These are phyloP conservation scores for Xanthostigma xanthostigma DNA, from an alignment of 2,888 invertebrate species.

Conservation along the genomic window DNA sequence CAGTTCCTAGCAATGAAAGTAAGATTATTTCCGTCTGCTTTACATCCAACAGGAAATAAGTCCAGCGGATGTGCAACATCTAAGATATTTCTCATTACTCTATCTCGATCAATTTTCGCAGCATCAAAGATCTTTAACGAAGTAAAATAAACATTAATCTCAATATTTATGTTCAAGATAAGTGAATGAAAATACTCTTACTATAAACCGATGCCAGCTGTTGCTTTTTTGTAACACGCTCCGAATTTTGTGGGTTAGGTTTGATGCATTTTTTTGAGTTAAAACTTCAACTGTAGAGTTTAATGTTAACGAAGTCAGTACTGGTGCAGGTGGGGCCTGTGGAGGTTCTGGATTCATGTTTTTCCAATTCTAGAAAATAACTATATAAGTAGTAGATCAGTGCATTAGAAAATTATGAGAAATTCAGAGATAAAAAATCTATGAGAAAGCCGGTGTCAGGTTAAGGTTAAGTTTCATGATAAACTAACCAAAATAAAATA, in stretches of 20 bases:
- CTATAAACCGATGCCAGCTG: constrained; percentile 12
- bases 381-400: too few species aligned
- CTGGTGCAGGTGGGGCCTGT: too few species aligned
- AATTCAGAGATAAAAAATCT: too few species aligned
- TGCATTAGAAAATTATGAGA: too few species aligned
- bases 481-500: too few species aligned
- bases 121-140: constrained; percentile 21
- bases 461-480: too few species aligned
- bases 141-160: not conserved
- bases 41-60: constrained; percentile 33
- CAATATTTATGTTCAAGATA: not conserved
- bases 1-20: constrained; percentile 33
- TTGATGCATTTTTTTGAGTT: not conserved
- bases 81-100: constrained; percentile 28
- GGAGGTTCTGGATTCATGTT: too few species aligned
- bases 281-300: not conserved
- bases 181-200: constrained; percentile 2
- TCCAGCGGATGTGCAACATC: constrained; percentile 31
- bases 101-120: constrained; percentile 22
- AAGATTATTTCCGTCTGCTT: constrained; percentile 22
- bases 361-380: too few species aligned
- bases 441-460: too few species aligned
- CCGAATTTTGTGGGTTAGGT: not conserved
- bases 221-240: not conserved
- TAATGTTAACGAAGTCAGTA: too few species aligned